Base-by-base conservation (phyloP, 1,140 invertebrate genomes). In the Caenorhabditis briggsae region DNA sequence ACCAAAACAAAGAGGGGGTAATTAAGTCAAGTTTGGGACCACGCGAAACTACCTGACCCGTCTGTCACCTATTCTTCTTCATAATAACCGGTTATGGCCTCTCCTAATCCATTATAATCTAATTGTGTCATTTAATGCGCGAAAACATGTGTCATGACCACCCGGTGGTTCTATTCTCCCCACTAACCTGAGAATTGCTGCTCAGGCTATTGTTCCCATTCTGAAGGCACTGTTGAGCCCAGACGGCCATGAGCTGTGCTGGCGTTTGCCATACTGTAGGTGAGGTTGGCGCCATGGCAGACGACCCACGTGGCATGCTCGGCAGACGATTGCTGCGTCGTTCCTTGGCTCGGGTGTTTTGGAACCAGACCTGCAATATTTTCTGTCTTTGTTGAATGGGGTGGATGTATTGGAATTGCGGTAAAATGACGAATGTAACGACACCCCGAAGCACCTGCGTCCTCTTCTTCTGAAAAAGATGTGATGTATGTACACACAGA, bases 291-390 rank as follows among this genome's bases (percentile, higher is more conserved):
- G 78, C 25, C 78, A 56, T 5, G 11, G 61, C 43, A 18, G 82
- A 23, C 33, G 84, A 25, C 50, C 88, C 90, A 43, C 86, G 83
- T 55, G 91, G 48, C 91, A 90, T 48, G 90, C 90, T 83, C 90
- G 89, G 74, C 88, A 88, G 83, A 89, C 90, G 83, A 85, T 88
- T 50, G 82, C 78, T 65, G 88, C 96, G 94, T 46, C 96, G 94
- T 91, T 97, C 96, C 53, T 97, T 94, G 0, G 97, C 97, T 83
- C 97, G 94, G 89, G 96, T 97, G 93, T 99, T 98, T 94, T 99
- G 97, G 93, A 99, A 99, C 97, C 97, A 99, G 5, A 95, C 95
- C 91, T 93, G 89, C 11, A 86, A 87, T 82, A 86, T 18, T 59
- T 82, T 61, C 43, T 59, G 56, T 20, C 25, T 87, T 25, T 14